Percentiles rank a stretch among this genome's conserved stretches.
Evolutionary conservation across 2,113 vertebrate species (phyloP).

Genomic region (Erpornis zantholeuca): DNA sequence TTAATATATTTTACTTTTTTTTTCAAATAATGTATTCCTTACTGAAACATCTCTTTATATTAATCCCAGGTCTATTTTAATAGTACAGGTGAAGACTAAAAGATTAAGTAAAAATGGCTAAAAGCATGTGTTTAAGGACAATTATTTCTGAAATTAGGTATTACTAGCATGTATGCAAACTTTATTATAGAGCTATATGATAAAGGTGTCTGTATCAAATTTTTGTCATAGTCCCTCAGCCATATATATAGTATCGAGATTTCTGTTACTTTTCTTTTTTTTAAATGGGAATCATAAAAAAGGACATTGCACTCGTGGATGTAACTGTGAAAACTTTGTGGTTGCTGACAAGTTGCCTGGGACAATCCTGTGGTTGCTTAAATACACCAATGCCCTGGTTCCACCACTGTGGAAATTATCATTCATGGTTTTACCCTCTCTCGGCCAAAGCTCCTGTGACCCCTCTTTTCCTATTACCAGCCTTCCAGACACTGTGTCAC

Average conservation of each 20-base stretch:
- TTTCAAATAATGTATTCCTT: background rate
- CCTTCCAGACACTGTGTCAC: background rate
- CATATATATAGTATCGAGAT: no score
- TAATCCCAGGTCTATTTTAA: background rate
- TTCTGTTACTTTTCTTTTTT: background rate
- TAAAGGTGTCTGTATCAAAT: background rate
- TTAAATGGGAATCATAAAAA: background rate
- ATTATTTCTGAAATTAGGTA: background rate
- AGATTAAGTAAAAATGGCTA: background rate
- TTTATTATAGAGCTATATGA: background rate
- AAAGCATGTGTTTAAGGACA: background rate
- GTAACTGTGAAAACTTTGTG: background rate
- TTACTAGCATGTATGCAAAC: background rate
- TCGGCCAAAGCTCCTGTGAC: background rate
- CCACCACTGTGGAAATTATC: background rate
- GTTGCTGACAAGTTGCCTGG: slow-evolving; percentile 11
- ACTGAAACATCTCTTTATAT: background rate
- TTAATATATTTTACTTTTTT: background rate
- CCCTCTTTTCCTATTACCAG: background rate
- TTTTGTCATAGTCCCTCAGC: background rate
- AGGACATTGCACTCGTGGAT: background rate
- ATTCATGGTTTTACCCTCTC: background rate
- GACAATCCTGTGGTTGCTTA: slow-evolving; percentile 26
- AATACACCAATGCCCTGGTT: background rate
- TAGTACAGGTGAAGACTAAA: background rate